Evolutionary conservation across 30 jellyfish, hydroid and myxozoan genomes (phyloP).

Genomic region (Clytia hemisphaerica): DNA sequence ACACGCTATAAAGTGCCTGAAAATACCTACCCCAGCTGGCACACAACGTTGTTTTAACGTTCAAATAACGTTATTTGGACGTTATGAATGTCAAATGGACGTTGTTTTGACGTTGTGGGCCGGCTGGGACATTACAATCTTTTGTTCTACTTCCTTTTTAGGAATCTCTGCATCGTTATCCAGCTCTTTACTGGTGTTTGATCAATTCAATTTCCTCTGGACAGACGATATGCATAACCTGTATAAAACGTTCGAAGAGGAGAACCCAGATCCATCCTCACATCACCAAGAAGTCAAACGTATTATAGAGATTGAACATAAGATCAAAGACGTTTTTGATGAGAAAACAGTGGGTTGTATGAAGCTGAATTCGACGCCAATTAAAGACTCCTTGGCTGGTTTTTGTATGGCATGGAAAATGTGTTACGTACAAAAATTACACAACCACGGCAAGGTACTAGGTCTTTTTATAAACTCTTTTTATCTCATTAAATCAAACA

Average conservation of each 20-base stretch:
- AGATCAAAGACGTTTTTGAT: slow-evolving; percentile 38
- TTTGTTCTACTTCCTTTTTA: no score
- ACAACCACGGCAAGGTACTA: slow-evolving; percentile 59
- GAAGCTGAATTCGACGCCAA: slow-evolving; percentile 41
- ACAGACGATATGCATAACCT: slow-evolving; percentile 52
- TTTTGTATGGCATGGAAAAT: slow-evolving; percentile 71
- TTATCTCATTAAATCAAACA: not conserved
- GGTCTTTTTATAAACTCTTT: not conserved
- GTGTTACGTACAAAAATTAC: slow-evolving; percentile 66
- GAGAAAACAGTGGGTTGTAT: slow-evolving; percentile 35
- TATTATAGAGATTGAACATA: slow-evolving; percentile 40
- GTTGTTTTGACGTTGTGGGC: no score
- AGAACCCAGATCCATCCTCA: slow-evolving; percentile 47
- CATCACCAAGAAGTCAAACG: slow-evolving; percentile 71
- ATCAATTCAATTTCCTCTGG: slow-evolving; percentile 65
- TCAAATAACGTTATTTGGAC: no score
- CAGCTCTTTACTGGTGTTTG: slow-evolving; percentile 39
- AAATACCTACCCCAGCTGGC: no score
- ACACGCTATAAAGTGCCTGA: no score
- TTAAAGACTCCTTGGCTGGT: slow-evolving; percentile 61
- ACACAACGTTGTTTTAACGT: no score
- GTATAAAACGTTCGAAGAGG: slow-evolving; percentile 49
- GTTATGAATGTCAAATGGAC: no score
- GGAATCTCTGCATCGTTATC: no score
- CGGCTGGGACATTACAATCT: no score